A percentile compares a stretch with the other conserved stretches of the same genome.
Evolutionary conservation across 2,113 vertebrate genomes (phyloP).

Genomic region (Setophaga coronata): DNA sequence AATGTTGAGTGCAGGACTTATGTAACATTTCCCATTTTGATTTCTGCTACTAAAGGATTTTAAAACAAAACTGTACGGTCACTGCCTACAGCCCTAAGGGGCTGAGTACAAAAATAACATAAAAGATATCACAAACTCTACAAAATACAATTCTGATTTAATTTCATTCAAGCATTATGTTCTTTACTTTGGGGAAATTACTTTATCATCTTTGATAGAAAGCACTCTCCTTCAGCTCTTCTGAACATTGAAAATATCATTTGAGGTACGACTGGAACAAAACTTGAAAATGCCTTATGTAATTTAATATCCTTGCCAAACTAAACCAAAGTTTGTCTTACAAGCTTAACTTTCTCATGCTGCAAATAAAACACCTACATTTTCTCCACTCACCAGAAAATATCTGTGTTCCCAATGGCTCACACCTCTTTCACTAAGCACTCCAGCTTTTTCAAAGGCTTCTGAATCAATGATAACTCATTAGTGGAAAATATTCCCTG

Average conservation of each 20-base stretch:
- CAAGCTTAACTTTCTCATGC: not conserved
- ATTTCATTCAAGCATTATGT: constrained; percentile 20
- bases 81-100: not conserved
- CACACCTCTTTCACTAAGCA: not conserved
- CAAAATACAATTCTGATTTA: not conserved
- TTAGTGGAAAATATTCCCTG: not conserved
- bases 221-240: not conserved
- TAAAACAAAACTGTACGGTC: not conserved
- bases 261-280: not conserved
- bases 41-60: constrained; percentile 33
- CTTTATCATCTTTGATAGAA: not conserved
- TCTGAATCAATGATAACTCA: not conserved
- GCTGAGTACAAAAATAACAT: constrained; percentile 3
- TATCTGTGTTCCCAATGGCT: not conserved
- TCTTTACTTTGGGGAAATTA: constrained; percentile 3
- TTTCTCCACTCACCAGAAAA: not conserved
- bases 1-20: not conserved
- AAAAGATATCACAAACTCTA: not conserved
- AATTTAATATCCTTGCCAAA: not conserved
- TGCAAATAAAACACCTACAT: not conserved
- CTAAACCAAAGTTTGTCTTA: not conserved
- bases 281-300: not conserved
- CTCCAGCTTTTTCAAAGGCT: not conserved
- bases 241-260: not conserved
- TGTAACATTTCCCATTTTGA: not conserved